Percentiles rank a stretch among this genome's conserved stretches.
Evolutionary conservation across 2,888 invertebrate species (phyloP).

Genomic region (Meloe dianella): DNA sequence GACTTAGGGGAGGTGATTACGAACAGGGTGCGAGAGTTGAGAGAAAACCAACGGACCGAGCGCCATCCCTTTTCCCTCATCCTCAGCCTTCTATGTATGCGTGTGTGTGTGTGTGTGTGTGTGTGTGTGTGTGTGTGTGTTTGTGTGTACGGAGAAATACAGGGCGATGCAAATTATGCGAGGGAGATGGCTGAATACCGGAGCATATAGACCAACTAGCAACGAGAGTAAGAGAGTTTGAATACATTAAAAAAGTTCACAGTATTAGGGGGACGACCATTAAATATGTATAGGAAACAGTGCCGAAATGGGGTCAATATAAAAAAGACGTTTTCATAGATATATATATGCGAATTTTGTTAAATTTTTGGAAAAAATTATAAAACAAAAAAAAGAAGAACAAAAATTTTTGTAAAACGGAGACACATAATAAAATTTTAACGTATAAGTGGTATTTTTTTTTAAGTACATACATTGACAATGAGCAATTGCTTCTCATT

Average conservation of each 20-base stretch:
- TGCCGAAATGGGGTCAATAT: constrained; percentile 46
- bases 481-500: constrained; percentile 53
- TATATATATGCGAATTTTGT: constrained; percentile 26
- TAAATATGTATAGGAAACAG: constrained; percentile 46
- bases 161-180: constrained; percentile 41
- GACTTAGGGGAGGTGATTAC: constrained; percentile 17
- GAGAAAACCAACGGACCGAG: constrained; percentile 20
- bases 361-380: constrained; percentile 18
- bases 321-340: constrained; percentile 28
- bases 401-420: constrained; percentile 21
- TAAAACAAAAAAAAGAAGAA: constrained; percentile 21
- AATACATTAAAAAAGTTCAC: constrained; percentile 47
- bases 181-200: constrained; percentile 31
- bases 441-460: constrained; percentile 52
- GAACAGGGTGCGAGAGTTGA: constrained; percentile 9
- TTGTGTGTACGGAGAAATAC: constrained; percentile 31
- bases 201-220: constrained; percentile 33
- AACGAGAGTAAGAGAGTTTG: constrained; percentile 38
- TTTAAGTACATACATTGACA: constrained; percentile 53
- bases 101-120: background rate
- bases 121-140: background rate
- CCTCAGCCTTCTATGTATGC: constrained; percentile 47
- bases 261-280: constrained; percentile 42
- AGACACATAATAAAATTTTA: constrained; percentile 51
- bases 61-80: constrained; percentile 36